Conservation (phyloP, 2,797 vertebrate genomes). For the Falco naumanni region DNA sequence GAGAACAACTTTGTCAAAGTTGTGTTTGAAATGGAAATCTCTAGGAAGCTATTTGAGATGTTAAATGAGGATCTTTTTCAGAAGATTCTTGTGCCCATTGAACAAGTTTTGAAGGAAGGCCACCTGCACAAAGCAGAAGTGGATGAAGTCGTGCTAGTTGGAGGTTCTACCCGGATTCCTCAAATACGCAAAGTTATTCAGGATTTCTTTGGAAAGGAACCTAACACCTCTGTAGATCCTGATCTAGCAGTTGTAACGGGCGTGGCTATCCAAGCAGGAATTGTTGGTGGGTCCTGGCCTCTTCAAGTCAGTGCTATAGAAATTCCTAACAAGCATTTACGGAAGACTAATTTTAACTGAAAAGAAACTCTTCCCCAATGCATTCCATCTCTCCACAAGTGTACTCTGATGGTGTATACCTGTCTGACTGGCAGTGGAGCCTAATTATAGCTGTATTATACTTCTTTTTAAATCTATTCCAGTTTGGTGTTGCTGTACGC, state of each 20-base stretch:
- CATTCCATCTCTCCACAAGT: background rate
- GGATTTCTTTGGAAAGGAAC: slow-evolving; percentile 93
- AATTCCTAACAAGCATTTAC: slow-evolving; percentile 93
- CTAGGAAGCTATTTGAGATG: slow-evolving; percentile 88
- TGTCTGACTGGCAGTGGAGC: background rate
- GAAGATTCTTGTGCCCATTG: slow-evolving; percentile 92
- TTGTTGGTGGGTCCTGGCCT: slow-evolving; percentile 97
- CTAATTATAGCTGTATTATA: background rate
- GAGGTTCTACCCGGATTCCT: slow-evolving; percentile 96
- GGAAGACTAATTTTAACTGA: slow-evolving; percentile 93
- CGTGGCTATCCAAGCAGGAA: slow-evolving; percentile 95
- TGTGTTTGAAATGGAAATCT: slow-evolving; percentile 82
- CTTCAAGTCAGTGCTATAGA: slow-evolving; percentile 97
- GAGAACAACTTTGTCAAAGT: slow-evolving; percentile 50
- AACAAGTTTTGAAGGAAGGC: slow-evolving; percentile 89
- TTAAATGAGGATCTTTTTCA: slow-evolving; percentile 94
- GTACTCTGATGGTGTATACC: background rate
- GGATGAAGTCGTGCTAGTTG: slow-evolving; percentile 95
- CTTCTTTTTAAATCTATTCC: background rate
- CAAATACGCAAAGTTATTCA: slow-evolving; percentile 89
- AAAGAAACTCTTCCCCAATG: background rate
- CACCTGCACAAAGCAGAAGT: slow-evolving; percentile 87
- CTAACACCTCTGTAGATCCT: slow-evolving; percentile 95
- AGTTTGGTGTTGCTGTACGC: background rate
- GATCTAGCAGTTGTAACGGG: slow-evolving; percentile 95